Conservation (phyloP, 2,888 invertebrate genomes). For the Linnaemya tessellans region DNA sequence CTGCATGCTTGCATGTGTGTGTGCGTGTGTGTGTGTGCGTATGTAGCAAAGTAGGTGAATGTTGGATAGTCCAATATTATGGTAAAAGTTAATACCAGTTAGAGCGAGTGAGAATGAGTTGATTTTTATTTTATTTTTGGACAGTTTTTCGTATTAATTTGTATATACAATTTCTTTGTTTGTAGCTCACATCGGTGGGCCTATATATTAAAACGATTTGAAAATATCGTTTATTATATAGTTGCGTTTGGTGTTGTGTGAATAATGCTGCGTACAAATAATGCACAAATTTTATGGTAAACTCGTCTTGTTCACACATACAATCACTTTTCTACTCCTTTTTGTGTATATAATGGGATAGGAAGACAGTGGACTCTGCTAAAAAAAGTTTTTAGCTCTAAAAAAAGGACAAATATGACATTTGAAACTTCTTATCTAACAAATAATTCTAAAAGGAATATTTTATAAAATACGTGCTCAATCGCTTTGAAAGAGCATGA, state of each 20-base stretch:
- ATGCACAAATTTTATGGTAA: slow-evolving; percentile 65
- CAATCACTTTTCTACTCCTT: not conserved
- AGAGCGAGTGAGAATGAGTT: slow-evolving; percentile 73
- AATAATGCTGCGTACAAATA: slow-evolving; percentile 52
- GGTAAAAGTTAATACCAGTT: slow-evolving; percentile 52
- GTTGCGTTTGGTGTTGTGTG: slow-evolving; percentile 48
- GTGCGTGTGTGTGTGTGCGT: slow-evolving; percentile 33
- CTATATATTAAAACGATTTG: slow-evolving; percentile 77
- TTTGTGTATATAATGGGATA: slow-evolving; percentile 58
- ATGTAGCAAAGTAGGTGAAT: slow-evolving; percentile 75
- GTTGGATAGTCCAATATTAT: slow-evolving; percentile 62
- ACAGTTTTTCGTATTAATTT: slow-evolving; percentile 64
- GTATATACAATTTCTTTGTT: slow-evolving; percentile 51
- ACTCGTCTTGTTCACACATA: slow-evolving; percentile 38
- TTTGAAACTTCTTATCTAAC: too few species aligned
- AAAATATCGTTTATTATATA: slow-evolving; percentile 73
- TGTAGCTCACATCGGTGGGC: slow-evolving; percentile 75
- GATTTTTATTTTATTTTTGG: slow-evolving; percentile 73
- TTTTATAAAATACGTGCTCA: too few species aligned
- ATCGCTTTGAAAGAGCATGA: too few species aligned
- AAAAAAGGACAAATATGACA: too few species aligned
- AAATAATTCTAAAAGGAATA: too few species aligned
- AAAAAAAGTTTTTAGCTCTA: too few species aligned
- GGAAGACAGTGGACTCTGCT: slow-evolving; percentile 69
- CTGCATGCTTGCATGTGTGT: slow-evolving; percentile 27